Evolutionary conservation across 2,113 vertebrate genomes (phyloP).

Genomic region (Saimiri boliviensis): DNA sequence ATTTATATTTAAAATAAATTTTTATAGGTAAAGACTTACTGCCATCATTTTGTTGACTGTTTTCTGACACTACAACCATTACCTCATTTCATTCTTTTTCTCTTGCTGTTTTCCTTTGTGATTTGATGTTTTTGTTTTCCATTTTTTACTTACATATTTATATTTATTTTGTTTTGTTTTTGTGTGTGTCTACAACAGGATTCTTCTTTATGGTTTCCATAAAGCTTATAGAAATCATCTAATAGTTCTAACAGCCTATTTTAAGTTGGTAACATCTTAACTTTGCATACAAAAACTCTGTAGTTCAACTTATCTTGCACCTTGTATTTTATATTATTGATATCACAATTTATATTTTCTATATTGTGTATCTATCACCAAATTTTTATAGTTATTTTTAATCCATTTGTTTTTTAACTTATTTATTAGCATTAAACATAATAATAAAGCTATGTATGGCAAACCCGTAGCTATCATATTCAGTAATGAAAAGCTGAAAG

Average conservation of each 20-base stretch:
- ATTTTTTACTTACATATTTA: background rate
- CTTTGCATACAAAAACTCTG: background rate
- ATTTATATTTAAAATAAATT: background rate
- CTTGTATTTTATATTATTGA: background rate
- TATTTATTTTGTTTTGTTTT: background rate
- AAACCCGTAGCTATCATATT: background rate
- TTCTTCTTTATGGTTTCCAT: background rate
- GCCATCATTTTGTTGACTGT: background rate
- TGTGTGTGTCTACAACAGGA: background rate
- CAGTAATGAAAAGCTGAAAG: background rate
- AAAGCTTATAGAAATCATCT: background rate
- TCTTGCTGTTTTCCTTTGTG: background rate
- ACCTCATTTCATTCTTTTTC: background rate
- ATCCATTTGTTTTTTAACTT: background rate
- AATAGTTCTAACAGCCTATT: background rate
- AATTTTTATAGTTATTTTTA: background rate
- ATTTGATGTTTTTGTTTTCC: background rate
- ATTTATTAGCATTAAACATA: background rate
- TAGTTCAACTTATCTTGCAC: background rate
- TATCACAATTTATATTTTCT: background rate
- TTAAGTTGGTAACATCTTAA: background rate
- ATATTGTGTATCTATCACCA: background rate
- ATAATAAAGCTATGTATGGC: background rate
- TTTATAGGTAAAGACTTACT: background rate
- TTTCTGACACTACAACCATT: background rate